Evolutionary conservation across 2,113 vertebrate genomes (phyloP).

Genomic region (Syngnathus typhle): DNA sequence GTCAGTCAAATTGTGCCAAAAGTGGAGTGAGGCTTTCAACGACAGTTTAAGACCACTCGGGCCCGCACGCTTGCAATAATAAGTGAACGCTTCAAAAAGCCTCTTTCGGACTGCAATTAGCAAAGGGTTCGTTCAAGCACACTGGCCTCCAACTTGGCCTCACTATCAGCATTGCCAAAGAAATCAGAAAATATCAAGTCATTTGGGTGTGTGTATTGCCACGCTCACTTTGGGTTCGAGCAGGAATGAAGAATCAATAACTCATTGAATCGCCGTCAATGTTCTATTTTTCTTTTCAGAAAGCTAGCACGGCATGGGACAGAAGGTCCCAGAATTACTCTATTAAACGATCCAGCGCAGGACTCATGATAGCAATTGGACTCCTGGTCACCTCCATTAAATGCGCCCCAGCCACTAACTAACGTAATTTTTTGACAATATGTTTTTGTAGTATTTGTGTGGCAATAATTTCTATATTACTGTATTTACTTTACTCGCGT

Average conservation of each 20-base stretch:
- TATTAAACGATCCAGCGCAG: constrained; percentile 32
- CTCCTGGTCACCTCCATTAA: no score
- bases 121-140: background rate
- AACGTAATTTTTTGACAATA: background rate
- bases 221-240: background rate
- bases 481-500: background rate
- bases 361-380: constrained; percentile 26
- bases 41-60: background rate
- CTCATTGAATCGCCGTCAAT: constrained; percentile 28
- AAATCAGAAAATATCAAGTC: constrained; percentile 9
- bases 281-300: constrained; percentile 11
- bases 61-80: background rate
- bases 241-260: constrained; percentile 29
- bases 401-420: constrained; percentile 12
- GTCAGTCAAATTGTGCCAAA: background rate
- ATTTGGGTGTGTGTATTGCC: background rate
- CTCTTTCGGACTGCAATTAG: background rate
- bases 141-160: background rate
- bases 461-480: background rate
- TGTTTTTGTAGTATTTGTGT: background rate
- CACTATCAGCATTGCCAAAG: background rate
- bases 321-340: constrained; percentile 14
- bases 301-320: constrained; percentile 9
- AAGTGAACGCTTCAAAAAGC: background rate
- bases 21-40: background rate